Base-by-base conservation (phyloP, 2,113 vertebrate genomes). In the Cynoglossus semilaevis region DNA sequence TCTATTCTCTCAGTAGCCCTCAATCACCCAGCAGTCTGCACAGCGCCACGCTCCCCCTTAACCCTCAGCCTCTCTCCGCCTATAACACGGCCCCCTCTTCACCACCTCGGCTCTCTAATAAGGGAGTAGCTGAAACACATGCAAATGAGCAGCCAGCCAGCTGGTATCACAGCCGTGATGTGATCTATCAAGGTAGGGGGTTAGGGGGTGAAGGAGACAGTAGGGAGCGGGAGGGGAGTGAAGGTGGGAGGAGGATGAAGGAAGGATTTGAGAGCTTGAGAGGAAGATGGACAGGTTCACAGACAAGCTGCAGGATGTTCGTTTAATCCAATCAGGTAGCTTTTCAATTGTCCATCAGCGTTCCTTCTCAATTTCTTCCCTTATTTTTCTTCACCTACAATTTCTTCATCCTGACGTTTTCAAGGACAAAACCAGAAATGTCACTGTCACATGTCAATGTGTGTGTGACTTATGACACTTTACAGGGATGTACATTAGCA, bases 111-210 rank as follows among this genome's bases (percentile, higher is more conserved):
- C 68, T 76, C 62, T 84, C 67, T 85, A 87, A 83, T 83, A 82
- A 81, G 80, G 66, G 76, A 80, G 73, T 76, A 73, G 67, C 78
- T 88, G 84, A 83, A 87, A 83, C 64, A 78, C 81, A 89, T 90
- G 89, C 84, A 89, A 89, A 90, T 89, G 83, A 88, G 81, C 82
- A 78, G 79, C 67, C 70, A 82, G 84, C 83, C 89, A 90, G 89
- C 89, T 89, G 89, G 87, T 86, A 86, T 85, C 84, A 86, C 81
- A 88, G 75, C 70, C 77, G 80, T 79, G 85, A 87, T 87, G 86
- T 90, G 88, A 88, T 88, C 80, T 87, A 81, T 88, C 85, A 88
- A 87, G 80, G 84, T 87, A 87, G 80, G 80, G 76, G 85, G 85
- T 85, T 74, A 72, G 40, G 60, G 75, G 86, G 73, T 88, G 84